A percentile compares a stretch with the other conserved stretches of the same genome.
These are phyloP conservation scores for Ectobius pallidus DNA, from an alignment of 2,888 invertebrate genomes.

Conservation along the genomic window DNA sequence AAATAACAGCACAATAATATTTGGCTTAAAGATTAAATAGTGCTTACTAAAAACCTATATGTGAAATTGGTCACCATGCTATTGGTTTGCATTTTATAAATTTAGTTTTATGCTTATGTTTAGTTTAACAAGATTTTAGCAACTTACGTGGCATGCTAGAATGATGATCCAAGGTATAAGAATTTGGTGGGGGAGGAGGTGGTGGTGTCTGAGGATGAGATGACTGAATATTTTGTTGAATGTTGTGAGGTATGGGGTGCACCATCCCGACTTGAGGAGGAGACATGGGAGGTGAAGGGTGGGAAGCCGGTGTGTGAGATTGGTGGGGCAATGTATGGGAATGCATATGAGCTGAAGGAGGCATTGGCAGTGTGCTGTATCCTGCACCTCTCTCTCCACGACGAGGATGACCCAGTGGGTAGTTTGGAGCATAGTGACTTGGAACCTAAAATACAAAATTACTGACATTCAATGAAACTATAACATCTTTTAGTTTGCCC, in stretches of 20 bases:
- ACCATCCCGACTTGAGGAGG: constrained; percentile 78
- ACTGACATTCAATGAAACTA: too few species aligned
- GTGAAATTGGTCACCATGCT: too few species aligned
- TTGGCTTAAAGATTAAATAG: too few species aligned
- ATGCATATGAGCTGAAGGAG: constrained; percentile 54
- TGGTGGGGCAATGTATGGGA: constrained; percentile 46
- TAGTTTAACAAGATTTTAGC: too few species aligned
- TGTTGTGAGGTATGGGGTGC: constrained; percentile 65
- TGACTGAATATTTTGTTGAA: constrained; percentile 52
- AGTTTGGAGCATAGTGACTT: constrained; percentile 96
- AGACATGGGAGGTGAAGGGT: constrained; percentile 48
- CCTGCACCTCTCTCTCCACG: constrained; percentile 72
- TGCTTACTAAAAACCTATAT: too few species aligned
- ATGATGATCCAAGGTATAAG: constrained; percentile 63
- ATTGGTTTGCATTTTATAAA: too few species aligned
- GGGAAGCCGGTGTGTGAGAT: constrained; percentile 55
- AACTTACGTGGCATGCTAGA: constrained; percentile 83
- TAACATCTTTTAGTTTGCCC: too few species aligned
- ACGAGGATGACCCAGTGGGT: constrained; percentile 81
- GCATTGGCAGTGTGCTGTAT: constrained; percentile 84
- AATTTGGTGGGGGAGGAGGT: constrained; percentile 68
- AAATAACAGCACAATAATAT: too few species aligned
- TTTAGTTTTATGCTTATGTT: too few species aligned
- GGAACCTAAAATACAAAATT: constrained; percentile 62
- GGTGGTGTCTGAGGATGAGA: constrained; percentile 66